Evolutionary conservation across 1,140 invertebrate genomes (phyloP), one percentile per base, ranked within the genome.

Genomic region (Euura saliciscinereae): DNA sequence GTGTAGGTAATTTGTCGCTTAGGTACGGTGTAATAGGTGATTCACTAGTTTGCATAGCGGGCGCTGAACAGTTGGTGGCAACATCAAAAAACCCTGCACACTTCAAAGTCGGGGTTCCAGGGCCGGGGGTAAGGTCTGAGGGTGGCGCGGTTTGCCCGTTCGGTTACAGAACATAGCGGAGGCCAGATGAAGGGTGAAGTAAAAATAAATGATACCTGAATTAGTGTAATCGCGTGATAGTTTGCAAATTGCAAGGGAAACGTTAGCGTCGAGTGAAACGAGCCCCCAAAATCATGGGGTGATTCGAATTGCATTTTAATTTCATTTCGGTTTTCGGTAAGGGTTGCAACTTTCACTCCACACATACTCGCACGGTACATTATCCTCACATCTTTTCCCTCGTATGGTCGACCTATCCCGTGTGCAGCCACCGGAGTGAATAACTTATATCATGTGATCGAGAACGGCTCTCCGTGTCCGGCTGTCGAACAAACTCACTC

Each of bases 171-270:
- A 51, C 6, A 28, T n/a, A 42, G 65, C 6, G 44, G 69, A 71
- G 7, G 44, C 78, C 73, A 69, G 79, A 73, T 75, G 79, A 83
- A 81, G 84, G 83, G 81, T 83, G 79, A 82, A 86, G 82, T 82
- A 84, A 86, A 85, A 85, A 86, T 87, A 87, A 87, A 87, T 84
- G 85, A 87, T 87, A 87, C 76, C 81, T 78, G 81, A 87, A 86
- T 87, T 87, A 87, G 84, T 83, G 80, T 87, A 87, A 87, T 87
- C 84, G 82, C 78, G 81, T 83, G 84, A 84, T 79, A 83, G 84
- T 85, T 85, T 84, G 78, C 80, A 76, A 82, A 59, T 86, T 84
- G 78, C 81, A 76, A 82, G 83, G 83, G 84, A 85, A 83, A 86
- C 83, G 76, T 70, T 76, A 72, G 44, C 64, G 13, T 42, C 46